Base-by-base conservation (phyloP, 2,888 invertebrate species). In the Barypeithes pellucidus region DNA sequence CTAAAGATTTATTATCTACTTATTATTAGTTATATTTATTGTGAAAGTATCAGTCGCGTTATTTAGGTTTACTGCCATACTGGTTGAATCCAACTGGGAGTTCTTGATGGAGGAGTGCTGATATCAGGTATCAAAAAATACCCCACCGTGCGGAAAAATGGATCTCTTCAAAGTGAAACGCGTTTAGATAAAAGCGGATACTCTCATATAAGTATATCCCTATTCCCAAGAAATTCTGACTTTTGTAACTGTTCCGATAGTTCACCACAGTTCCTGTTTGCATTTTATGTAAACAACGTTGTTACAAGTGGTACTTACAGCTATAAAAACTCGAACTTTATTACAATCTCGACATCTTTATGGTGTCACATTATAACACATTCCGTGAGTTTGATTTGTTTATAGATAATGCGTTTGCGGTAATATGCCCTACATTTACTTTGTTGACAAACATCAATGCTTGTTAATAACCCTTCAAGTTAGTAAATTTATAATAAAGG, bases 321-420 rank as follows among this genome's bases (percentile, higher is more conserved):
- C 59, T 18, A 47, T 60, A 67, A 67, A 67, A 67, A 20, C 14
- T 20, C 50, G 2, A 39, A 39, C 29, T 61, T 36, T 68, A 68
- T 61, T 68, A 9, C 52, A 68, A 52, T 68, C 68, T 68, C n/a
- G 18, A 16, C 22, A 68, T 68, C 68, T 67, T 39, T 61, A 60
- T 61, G 60, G 29, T 68, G 54, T 57, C 54, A 57, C 54, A 9
- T 11, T 18, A 57, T 57, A 33, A 57, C 33, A 57, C 11, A 16
- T 14, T 57, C 16, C 18, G 18, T 33, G 54, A 12, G 33, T 18
- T 16, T 18, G 54, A 57, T 18, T 18, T 33, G 29, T 57, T 33
- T 57, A 11, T 8, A 16, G 16, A 57, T 29, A 18, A 57, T 33
- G 16, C 18, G 29, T 18, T 57, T 33, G 33, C 29, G 33, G 14